phyloP scores from a whole-genome alignment of 2,113 vertebrate species.

The Labrus mixtus region DNA sequence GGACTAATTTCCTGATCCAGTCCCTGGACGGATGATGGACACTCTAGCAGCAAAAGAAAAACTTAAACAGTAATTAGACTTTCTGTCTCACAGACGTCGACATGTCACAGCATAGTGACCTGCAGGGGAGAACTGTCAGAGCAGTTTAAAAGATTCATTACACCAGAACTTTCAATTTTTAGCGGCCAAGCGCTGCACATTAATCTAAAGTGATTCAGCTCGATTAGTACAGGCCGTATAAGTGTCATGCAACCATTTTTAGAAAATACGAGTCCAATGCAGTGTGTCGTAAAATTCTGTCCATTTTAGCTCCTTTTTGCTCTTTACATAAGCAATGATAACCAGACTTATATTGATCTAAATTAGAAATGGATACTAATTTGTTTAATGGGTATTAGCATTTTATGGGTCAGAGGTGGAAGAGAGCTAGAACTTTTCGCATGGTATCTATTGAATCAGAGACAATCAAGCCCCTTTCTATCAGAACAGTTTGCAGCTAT shows the following conservation, averaged over 20 bases:
- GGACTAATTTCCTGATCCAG: too few species aligned
- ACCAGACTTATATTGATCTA: too few species aligned
- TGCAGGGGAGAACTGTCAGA: slow-evolving; percentile 50
- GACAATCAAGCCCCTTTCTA: too few species aligned
- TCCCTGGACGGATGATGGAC: not conserved
- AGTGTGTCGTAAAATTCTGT: not conserved
- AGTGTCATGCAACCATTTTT: not conserved
- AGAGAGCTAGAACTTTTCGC: too few species aligned
- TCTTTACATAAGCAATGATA: too few species aligned
- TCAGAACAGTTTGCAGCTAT: too few species aligned
- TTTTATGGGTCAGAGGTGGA: too few species aligned
- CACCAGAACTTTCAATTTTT: slow-evolving; percentile 45
- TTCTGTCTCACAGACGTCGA: not conserved
- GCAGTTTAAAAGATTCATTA: slow-evolving; percentile 56
- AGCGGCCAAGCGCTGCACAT: slow-evolving; percentile 35
- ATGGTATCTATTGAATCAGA: too few species aligned
- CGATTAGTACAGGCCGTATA: slow-evolving; percentile 27
- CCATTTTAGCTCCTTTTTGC: not conserved
- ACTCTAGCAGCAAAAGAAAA: not conserved
- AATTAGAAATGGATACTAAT: too few species aligned
- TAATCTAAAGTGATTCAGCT: slow-evolving; percentile 25
- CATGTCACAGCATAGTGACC: slow-evolving; percentile 32
- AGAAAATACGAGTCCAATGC: slow-evolving; percentile 23
- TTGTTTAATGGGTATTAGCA: too few species aligned
- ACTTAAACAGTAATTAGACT: slow-evolving; percentile 30